phyloP scores from a whole-genome alignment of 2,888 invertebrate species.

The Phortica okadai region DNA sequence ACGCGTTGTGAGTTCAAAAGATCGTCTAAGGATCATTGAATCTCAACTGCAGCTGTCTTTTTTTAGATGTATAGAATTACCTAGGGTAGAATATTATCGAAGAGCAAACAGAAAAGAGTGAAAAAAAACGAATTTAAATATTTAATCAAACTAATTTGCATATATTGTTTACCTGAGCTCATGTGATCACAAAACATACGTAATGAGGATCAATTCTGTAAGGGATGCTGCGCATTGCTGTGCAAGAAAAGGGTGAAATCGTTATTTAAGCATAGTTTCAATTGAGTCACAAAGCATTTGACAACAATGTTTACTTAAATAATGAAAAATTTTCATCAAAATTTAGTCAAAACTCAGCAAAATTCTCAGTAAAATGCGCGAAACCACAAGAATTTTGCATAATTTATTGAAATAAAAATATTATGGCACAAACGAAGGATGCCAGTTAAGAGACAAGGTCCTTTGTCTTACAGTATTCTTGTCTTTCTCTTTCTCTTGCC shows the following conservation, averaged over 20 bases:
- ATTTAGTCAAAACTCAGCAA: constrained; percentile 56
- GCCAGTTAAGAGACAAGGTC: constrained; percentile 21
- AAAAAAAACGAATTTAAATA: constrained; percentile 59
- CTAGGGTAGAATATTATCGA: constrained; percentile 13
- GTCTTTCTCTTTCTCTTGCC: constrained; percentile 62
- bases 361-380: constrained; percentile 50
- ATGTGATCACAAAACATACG: constrained; percentile 8
- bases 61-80: constrained; percentile 21
- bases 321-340: constrained; percentile 70
- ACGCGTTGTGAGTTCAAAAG: constrained; percentile 56
- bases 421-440: constrained; percentile 53
- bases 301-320: constrained; percentile 54
- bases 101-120: neutral
- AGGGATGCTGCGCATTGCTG: constrained; percentile 12
- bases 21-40: constrained; percentile 55
- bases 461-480: constrained; percentile 30
- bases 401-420: constrained; percentile 64
- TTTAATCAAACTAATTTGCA: constrained; percentile 70
- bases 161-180: constrained; percentile 62
- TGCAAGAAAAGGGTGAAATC: constrained; percentile 46
- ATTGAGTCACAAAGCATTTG: constrained; percentile 35
- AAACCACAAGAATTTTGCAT: constrained; percentile 69
- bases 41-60: constrained; percentile 59
- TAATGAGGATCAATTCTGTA: neutral
- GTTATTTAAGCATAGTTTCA: constrained; percentile 21